Evolutionary conservation across 2,888 invertebrate species (phyloP).

Genomic region (Linnaemya tessellans): DNA sequence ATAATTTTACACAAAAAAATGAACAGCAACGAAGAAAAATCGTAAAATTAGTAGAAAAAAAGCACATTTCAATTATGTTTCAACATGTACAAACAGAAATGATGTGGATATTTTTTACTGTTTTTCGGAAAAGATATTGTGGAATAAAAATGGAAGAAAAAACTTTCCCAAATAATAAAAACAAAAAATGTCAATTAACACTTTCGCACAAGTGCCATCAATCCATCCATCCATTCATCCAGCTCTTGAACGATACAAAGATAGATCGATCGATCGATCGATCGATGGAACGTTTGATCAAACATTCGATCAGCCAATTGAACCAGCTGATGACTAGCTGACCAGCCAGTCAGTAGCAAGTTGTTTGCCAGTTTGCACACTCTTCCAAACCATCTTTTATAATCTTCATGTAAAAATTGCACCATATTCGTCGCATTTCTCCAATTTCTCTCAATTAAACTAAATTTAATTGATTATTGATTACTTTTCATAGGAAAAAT

Average conservation of each 20-base stretch:
- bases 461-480: conserved; percentile 72
- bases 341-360: conserved; percentile 33
- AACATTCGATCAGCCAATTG: conserved; percentile 36
- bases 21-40: conserved; percentile 60
- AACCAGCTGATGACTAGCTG: conserved; percentile 25
- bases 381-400: conserved; percentile 31
- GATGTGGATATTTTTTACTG: conserved; percentile 45
- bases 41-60: conserved; percentile 61
- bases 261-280: conserved; percentile 28
- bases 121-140: conserved; percentile 66
- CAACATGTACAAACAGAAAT: conserved; percentile 15
- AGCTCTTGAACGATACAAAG: conserved; percentile 26
- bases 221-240: conserved; percentile 27
- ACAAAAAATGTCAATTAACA: conserved; percentile 73
- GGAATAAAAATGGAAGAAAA: conserved; percentile 38
- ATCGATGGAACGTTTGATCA: conserved; percentile 23
- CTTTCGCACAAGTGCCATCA: conserved; percentile 73
- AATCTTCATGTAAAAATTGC: conserved; percentile 66
- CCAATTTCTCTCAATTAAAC: conserved; percentile 72
- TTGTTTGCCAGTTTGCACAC: conserved; percentile 31
- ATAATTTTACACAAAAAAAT: conserved; percentile 73
- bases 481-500: conserved; percentile 67
- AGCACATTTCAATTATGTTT: conserved; percentile 63
- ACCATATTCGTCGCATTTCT: conserved; percentile 71
- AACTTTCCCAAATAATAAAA: conserved; percentile 62